These are phyloP conservation scores for Norana najaformis DNA, from an alignment of 2,888 invertebrate genomes.

Conservation along the genomic window DNA sequence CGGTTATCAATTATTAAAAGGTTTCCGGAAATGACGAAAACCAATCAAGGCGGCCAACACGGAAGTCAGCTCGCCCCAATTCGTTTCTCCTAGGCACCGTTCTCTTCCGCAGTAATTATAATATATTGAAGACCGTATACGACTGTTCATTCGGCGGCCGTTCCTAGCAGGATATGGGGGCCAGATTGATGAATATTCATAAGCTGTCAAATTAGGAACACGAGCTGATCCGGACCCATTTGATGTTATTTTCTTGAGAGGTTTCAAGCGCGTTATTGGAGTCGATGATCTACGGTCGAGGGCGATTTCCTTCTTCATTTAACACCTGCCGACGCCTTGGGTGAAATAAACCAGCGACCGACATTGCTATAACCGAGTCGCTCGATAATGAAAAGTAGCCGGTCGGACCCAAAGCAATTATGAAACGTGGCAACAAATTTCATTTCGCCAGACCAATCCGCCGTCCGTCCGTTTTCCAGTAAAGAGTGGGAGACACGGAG, in stretches of 20 bases:
- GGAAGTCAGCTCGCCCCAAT: no score
- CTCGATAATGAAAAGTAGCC: slow-evolving; percentile 25
- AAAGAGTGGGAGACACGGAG: background rate
- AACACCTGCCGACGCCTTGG: slow-evolving; percentile 16
- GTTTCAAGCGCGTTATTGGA: slow-evolving; percentile 6
- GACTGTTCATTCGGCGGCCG: no score
- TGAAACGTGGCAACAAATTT: slow-evolving; percentile 20
- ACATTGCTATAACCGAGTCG: slow-evolving; percentile 7
- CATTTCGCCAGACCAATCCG: slow-evolving; percentile 19
- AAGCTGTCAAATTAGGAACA: background rate
- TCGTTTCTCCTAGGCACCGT: no score
- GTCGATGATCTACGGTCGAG: background rate
- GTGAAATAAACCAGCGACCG: slow-evolving; percentile 20
- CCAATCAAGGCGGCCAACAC: no score
- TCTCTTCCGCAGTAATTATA: no score
- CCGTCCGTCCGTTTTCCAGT: background rate
- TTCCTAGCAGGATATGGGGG: no score
- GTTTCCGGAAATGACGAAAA: no score
- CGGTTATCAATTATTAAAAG: no score
- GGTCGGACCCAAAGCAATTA: slow-evolving; percentile 10
- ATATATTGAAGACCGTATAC: no score
- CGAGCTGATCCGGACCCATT: background rate
- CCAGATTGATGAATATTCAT: background rate
- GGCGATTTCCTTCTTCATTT: slow-evolving; percentile 19
- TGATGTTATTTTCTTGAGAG: slow-evolving; percentile 13